Evolutionary conservation across 30 jellyfish, hydroid and myxozoan genomes (phyloP), one percentile per base, ranked within the genome.

Genomic region (Aurelia coerulea): DNA sequence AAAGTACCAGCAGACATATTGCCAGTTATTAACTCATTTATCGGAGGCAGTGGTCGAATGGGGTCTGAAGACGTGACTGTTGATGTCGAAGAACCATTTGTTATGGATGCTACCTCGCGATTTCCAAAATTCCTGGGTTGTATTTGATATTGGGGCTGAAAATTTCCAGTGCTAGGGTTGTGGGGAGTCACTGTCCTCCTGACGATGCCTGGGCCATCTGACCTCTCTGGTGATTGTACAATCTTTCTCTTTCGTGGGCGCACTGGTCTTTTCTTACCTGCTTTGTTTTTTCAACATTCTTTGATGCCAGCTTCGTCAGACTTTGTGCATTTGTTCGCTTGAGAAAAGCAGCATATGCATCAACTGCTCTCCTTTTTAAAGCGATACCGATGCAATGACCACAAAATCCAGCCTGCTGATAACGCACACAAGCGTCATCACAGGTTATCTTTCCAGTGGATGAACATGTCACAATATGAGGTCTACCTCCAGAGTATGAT

Each of bases 31-130:
- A 53, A 53, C 12, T 11, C 65, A 53, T 53, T 53, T 53, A 53
- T 53, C 65, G 65, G 65, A 53, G 65, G 65, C 65, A 53, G 16
- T 53, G 65, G 65, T 53, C 65, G 16, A 53, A 53, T 53, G 65
- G 65, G 65, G 65, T 53, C 65, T 53, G 65, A 53, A 53, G 65
- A 53, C 65, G 65, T 53, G 65, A 53, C 65, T 53, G 65, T 53
- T 53, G 65, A 53, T 53, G 65, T 53, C 65, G 65, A 53, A 53
- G 65, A 53, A 53, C 65, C 65, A 53, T 53, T 53, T 53, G 65
- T 53, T 53, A 53, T 53, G 16, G 65, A 53, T 53, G 65, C 65
- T 53, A 53, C 65, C 65, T 53, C 65, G 16, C 65, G 65, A 53
- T 53, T 53, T 53, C 65, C 65, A 11, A 53, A 53, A 23, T 23